A percentile compares a stretch with the other conserved stretches of the same genome.
These are phyloP conservation scores for Cirrhinus mrigala DNA, from an alignment of 2,797 vertebrate genomes.

Conservation along the genomic window DNA sequence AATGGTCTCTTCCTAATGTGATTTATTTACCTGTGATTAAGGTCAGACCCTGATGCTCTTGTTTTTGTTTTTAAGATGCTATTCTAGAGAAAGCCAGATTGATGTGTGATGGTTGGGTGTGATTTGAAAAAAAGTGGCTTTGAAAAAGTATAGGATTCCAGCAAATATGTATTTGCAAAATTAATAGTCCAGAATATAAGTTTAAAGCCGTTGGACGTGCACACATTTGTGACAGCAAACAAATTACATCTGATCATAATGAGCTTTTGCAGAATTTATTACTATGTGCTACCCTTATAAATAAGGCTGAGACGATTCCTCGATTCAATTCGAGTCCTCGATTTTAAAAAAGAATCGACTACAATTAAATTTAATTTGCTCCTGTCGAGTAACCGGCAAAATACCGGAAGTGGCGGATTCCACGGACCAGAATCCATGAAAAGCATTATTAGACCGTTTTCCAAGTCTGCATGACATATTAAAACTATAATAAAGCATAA, in stretches of 20 bases:
- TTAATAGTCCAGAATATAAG: background rate
- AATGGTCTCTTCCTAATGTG: background rate
- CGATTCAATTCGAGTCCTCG: too few species aligned
- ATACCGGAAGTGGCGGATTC: too few species aligned
- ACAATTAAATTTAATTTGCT: too few species aligned
- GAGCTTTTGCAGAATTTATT: slow-evolving; percentile 1
- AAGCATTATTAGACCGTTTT: too few species aligned
- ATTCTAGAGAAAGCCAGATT: background rate
- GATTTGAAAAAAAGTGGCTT: background rate
- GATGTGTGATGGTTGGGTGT: background rate
- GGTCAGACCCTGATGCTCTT: slow-evolving; percentile 1
- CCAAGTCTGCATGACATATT: too few species aligned
- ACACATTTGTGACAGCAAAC: background rate
- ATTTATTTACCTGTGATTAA: slow-evolving; percentile 14
- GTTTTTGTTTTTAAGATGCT: background rate
- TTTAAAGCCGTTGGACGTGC: background rate
- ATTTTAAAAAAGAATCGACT: too few species aligned
- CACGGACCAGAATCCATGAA: too few species aligned
- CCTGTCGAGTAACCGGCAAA: too few species aligned
- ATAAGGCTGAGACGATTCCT: background rate
- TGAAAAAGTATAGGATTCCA: background rate
- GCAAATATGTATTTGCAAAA: background rate
- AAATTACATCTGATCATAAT: background rate
- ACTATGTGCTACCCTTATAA: background rate
- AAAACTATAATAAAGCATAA: too few species aligned